A percentile compares a stretch with the other conserved stretches of the same genome.
phyloP scores from a whole-genome alignment of 2,797 vertebrate genomes.

The Platyrinchus mystaceus region DNA sequence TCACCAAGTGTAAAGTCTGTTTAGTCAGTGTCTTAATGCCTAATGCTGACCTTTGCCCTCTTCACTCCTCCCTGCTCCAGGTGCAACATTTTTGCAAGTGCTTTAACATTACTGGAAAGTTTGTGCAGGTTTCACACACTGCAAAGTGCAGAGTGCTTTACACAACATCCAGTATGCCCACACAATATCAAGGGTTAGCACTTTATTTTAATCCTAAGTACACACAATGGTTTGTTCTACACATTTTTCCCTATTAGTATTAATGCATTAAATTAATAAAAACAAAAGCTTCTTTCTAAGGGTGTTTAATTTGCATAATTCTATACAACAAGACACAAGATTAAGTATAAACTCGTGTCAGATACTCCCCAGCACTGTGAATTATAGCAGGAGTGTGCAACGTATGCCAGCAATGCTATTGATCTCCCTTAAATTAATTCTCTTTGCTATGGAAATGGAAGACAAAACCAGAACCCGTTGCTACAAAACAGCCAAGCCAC shows the following conservation, averaged over 20 bases:
- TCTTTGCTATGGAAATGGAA: slow-evolving; percentile 40
- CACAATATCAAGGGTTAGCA: neutral
- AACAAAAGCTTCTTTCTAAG: neutral
- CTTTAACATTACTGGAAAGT: slow-evolving; percentile 34
- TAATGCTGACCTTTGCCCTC: slow-evolving; percentile 83
- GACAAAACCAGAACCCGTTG: neutral
- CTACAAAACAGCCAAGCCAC: neutral
- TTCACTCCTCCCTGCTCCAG: slow-evolving; percentile 84
- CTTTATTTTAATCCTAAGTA: neutral
- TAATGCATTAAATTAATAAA: neutral
- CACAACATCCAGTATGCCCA: neutral
- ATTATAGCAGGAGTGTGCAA: neutral
- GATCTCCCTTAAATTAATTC: slow-evolving; percentile 34
- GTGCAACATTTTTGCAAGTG: slow-evolving; percentile 82
- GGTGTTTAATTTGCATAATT: neutral
- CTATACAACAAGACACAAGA: neutral
- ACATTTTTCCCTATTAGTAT: neutral
- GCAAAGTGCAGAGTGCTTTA: neutral
- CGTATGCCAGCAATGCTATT: neutral
- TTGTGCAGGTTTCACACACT: slow-evolving; percentile 59
- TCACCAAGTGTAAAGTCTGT: slow-evolving; percentile 81
- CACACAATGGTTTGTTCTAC: neutral
- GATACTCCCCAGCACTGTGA: neutral
- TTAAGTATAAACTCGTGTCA: neutral
- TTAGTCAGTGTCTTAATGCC: slow-evolving; percentile 79